Base-by-base conservation (phyloP, 2,113 vertebrate species). In the Gymnobelideus leadbeateri region DNA sequence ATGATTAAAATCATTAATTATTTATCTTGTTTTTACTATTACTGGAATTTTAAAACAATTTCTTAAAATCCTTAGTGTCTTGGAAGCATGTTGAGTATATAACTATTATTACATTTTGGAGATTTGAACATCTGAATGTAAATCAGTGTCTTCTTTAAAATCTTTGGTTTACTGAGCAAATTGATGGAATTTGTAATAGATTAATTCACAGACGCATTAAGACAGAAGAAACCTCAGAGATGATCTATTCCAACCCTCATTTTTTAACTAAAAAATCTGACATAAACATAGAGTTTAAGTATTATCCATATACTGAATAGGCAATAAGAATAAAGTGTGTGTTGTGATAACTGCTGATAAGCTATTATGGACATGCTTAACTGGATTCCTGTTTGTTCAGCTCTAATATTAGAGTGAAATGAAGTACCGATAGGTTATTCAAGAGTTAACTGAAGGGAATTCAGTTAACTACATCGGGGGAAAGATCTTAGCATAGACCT, bases 1-100 rank as follows among this genome's bases (percentile, higher is more conserved):
- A 23, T 93, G 26, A 95, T 96, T 95, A 96, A 94, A 92, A 90
- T 23, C 47, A 94, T 96, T 95, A 97, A 92, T 25, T 95, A 46
- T 84, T 43, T 84, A 84, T n/a, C 97, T 96, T 96, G 51, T 9
- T 19, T 37, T 4, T 14, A 54, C 54, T 92, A 93, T 96, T 95
- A 91, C 51, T 94, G 51, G 95, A 43, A 55, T 0, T 95, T 98
- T 97, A 95, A 94, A 93, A 55, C 51, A 55, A 0, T n/a, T 14
- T 28, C 24, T 52, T 91, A 3, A 0, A 93, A 57, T 89, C 90
- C 26, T 92, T 51, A 51, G 0, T 16, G 19, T 68, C 23, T 11
- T 84, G n/a, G n/a, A 84, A 43, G 68, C 57, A 68, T 68, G 57
- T 31, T 68, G 10, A 92, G 95, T 96, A 95, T 90, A 49, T 3